A percentile compares a stretch with the other conserved stretches of the same genome.
Evolutionary conservation across 2,797 vertebrate species (phyloP).

Genomic region (Enteromius unitaeniatus): DNA sequence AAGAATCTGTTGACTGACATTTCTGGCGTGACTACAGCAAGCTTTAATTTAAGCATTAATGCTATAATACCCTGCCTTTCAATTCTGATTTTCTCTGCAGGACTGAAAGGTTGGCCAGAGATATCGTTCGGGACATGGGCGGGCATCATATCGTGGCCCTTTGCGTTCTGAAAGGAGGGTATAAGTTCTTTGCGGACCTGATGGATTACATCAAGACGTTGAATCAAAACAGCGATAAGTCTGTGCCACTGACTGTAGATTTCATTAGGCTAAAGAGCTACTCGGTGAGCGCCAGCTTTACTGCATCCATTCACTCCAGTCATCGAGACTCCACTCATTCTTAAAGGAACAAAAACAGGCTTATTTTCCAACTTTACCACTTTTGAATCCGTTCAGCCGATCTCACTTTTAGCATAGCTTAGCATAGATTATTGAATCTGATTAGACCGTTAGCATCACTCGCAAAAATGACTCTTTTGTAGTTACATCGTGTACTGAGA

Average conservation of each 20-base stretch:
- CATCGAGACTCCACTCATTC: not conserved
- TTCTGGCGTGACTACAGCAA: not conserved
- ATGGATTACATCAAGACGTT: conserved; percentile 87
- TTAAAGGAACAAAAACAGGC: not conserved
- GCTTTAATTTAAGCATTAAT: not conserved
- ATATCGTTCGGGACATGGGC: conserved; percentile 86
- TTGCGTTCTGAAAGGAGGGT: conserved; percentile 88
- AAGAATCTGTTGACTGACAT: not conserved
- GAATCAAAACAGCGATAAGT: conserved; percentile 86
- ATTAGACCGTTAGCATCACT: too few species aligned
- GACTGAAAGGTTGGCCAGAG: conserved; percentile 85
- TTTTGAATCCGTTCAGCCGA: too few species aligned
- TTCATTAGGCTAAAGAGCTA: conserved; percentile 89
- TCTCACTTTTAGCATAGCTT: too few species aligned
- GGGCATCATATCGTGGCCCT: conserved; percentile 85
- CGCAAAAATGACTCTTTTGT: too few species aligned
- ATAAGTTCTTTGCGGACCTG: conserved; percentile 89
- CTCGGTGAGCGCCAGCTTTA: conserved; percentile 72
- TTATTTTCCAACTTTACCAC: too few species aligned
- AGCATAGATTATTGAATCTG: too few species aligned
- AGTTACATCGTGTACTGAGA: too few species aligned
- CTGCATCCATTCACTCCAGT: not conserved
- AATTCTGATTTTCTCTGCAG: conserved; percentile 65
- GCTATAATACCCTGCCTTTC: too few species aligned
- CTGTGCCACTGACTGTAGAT: conserved; percentile 86